A percentile compares a stretch with the other conserved stretches of the same genome.
phyloP scores from a whole-genome alignment of 2,888 invertebrate genomes.

The Phlogophora meticulosa region DNA sequence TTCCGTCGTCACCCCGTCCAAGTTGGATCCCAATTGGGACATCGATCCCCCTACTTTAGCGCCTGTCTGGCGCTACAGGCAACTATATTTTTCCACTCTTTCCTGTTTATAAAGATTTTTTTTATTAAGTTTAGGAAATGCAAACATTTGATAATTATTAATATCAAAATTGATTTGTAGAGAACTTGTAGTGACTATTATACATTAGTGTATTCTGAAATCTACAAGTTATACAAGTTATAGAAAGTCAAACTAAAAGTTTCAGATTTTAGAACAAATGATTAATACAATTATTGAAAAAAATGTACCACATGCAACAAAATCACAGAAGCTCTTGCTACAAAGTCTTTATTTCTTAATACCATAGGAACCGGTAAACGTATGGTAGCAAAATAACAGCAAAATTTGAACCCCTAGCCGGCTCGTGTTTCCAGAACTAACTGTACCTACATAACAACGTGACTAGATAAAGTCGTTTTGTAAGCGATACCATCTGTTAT shows the following conservation, averaged over 20 bases:
- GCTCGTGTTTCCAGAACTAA: constrained; percentile 76
- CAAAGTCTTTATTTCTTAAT: constrained; percentile 25
- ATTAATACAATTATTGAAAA: background rate
- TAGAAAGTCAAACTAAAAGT: background rate
- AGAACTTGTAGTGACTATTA: background rate
- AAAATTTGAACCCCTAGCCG: constrained; percentile 71
- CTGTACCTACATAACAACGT: constrained; percentile 77
- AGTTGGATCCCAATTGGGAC: constrained; percentile 81
- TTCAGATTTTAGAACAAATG: background rate
- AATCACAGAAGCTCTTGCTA: constrained; percentile 23
- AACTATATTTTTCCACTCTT: constrained; percentile 68
- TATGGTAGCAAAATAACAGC: constrained; percentile 67
- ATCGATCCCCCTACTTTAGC: constrained; percentile 80
- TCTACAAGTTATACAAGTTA: no score
- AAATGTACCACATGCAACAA: background rate
- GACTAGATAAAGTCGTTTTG: constrained; percentile 79
- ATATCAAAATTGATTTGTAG: background rate
- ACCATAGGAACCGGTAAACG: constrained; percentile 49
- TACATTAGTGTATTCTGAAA: background rate
- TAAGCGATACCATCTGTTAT: constrained; percentile 76
- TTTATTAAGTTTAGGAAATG: constrained; percentile 43
- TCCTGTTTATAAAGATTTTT: constrained; percentile 62
- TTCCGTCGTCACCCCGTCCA: constrained; percentile 73
- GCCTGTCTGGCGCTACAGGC: constrained; percentile 79
- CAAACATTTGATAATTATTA: background rate